Evolutionary conservation across 2,888 invertebrate species (phyloP).

Genomic region (Pachydiplax longipennis): DNA sequence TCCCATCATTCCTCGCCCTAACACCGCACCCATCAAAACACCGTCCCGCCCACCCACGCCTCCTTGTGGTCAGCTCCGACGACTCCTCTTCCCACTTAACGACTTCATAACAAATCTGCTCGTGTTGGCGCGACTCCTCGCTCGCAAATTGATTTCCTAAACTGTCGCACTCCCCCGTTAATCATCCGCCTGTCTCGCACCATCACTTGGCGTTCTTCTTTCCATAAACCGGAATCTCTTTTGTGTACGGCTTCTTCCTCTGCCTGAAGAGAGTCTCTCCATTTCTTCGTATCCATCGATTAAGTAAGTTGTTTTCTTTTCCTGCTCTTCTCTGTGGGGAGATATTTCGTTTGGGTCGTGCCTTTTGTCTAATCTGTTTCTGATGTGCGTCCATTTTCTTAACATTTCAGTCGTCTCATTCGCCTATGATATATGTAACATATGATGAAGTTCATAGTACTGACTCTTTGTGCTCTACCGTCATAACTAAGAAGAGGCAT

Average conservation of each 20-base stretch:
- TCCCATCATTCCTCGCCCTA: not conserved
- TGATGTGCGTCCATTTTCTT: not conserved
- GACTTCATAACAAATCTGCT: conserved; percentile 38
- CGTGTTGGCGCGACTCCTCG: not conserved
- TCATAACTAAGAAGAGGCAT: too few relatives aligned
- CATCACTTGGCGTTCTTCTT: too few relatives aligned
- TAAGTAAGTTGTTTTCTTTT: not conserved
- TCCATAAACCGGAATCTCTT: not conserved
- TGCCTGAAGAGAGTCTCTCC: not conserved
- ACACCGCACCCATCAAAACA: conserved; percentile 8
- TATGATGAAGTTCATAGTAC: too few relatives aligned
- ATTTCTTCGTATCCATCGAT: too few relatives aligned
- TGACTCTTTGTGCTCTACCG: too few relatives aligned
- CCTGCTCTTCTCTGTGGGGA: not conserved
- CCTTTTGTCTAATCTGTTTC: not conserved
- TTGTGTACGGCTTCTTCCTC: not conserved
- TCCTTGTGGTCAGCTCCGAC: not conserved
- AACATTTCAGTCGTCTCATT: not conserved
- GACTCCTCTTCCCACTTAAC: conserved; percentile 1
- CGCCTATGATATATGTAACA: too few relatives aligned
- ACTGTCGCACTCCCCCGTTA: conserved; percentile 4
- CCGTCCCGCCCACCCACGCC: not conserved
- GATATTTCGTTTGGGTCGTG: not conserved
- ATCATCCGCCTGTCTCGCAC: not conserved
- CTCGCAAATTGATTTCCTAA: conserved; percentile 25